Base-by-base conservation (phyloP, 2,113 vertebrate genomes). In the Galbula dea region DNA sequence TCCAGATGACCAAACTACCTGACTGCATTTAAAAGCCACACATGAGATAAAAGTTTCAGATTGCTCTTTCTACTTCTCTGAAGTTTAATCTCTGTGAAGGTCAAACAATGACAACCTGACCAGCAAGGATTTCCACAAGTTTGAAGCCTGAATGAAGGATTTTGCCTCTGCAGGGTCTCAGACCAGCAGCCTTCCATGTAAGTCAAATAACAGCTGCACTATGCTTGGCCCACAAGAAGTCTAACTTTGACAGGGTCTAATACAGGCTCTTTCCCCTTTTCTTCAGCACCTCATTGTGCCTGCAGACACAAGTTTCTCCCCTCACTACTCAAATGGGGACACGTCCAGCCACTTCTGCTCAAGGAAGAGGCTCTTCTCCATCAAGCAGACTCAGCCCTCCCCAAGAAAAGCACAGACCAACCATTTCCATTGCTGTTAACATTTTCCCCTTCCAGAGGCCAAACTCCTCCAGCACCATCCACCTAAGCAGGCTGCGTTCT, bases 71-170 rank as follows among this genome's bases (percentile, higher is more conserved):
- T 66, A 12, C 3, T 32, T 86, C 72, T 91, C 93, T 94, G 92
- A 94, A 94, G 89, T 91, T 89, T 55, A 59, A 27, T 90, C 81
- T 54, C 89, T 79, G 54, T 72, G 74, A 95, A 94, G 89, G 94
- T 89, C 82, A 89, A 92, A 95, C 74, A 74, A n/a, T 2, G 36
- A 82, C 58, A 73, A 91, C 84, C 89, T 82, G 82, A 89, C 71
- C 81, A 89, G 66, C 77, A 89, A 84, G 52, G 36, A 87, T 86
- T 91, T 84, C 81, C 57, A 72, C 36, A 68, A 39, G 49, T 55
- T 18, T 93, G 69, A 96, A 89, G 74, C 36, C 57, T 17, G 52
- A 89, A 95, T 3, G 69, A 95, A 91, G 49, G 36, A 78, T 72
- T 89, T 79, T 85, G 52, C 46, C 57, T 80, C 92, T 65, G 72